phyloP scores from a whole-genome alignment of 1,140 invertebrate genomes.

The Formica exsecta region DNA sequence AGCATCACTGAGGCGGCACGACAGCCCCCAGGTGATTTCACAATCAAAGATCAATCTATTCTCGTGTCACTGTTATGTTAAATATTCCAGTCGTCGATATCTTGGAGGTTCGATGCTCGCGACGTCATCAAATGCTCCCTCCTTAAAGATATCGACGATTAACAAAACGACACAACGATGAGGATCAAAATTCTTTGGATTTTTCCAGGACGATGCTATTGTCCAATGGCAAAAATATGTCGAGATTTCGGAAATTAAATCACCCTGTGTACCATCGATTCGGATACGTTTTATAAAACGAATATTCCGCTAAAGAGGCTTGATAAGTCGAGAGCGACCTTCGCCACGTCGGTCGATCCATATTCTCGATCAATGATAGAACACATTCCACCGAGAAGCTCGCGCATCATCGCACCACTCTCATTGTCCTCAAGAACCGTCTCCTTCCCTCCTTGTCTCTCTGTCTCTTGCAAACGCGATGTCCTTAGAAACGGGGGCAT shows the following conservation, averaged over 20 bases:
- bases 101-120: slow-evolving; percentile 7
- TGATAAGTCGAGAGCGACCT: slow-evolving; percentile 22
- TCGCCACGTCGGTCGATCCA: slow-evolving; percentile 48
- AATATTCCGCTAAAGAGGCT: slow-evolving; percentile 6
- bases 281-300: background rate
- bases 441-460: background rate
- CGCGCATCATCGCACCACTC: background rate
- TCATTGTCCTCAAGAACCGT: background rate
- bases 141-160: slow-evolving; percentile 21
- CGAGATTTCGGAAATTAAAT: background rate
- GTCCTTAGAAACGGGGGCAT: background rate
- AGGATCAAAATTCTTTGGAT: background rate
- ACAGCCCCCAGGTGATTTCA: background rate
- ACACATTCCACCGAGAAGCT: slow-evolving; percentile 14
- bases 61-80: background rate
- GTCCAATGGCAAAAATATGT: background rate
- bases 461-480: background rate
- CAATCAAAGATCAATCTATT: slow-evolving; percentile 30
- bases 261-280: background rate
- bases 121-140: background rate
- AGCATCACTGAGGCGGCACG: background rate
- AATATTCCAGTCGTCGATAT: background rate
- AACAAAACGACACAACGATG: background rate
- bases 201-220: background rate
- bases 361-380: slow-evolving; percentile 28